These are phyloP conservation scores for Clarias fuscus DNA, from an alignment of 2,797 vertebrate species.

Conservation along the genomic window DNA sequence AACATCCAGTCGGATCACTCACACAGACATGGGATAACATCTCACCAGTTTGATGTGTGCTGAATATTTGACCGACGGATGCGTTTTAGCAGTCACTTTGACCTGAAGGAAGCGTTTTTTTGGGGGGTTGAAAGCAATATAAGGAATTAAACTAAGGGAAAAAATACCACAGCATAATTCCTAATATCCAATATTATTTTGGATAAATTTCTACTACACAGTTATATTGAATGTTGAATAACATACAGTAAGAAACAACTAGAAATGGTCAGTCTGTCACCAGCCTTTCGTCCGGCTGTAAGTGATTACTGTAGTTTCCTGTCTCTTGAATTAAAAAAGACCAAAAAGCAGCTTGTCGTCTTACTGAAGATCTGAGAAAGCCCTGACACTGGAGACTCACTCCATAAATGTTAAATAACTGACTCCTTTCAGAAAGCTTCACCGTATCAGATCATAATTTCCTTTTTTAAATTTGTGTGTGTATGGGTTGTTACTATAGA, in stretches of 20 bases:
- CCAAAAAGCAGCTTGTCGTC: neutral
- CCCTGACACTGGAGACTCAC: neutral
- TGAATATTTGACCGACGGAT: conserved; percentile 33
- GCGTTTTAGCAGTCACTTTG: conserved; percentile 9
- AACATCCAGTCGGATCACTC: conserved; percentile 46
- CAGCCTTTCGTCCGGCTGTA: neutral
- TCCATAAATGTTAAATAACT: neutral
- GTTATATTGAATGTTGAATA: too few species aligned
- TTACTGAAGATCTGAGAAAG: neutral
- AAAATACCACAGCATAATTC: too few species aligned
- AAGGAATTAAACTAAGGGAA: neutral
- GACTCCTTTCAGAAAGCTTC: neutral
- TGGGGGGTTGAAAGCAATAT: neutral
- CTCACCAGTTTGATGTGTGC: conserved; percentile 15
- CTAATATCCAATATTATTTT: neutral
- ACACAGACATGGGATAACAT: conserved; percentile 56
- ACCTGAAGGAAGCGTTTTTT: conserved; percentile 24
- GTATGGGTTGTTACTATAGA: neutral
- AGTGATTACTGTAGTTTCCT: too few species aligned
- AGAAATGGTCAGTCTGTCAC: neutral
- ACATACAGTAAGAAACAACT: neutral
- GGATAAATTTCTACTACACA: too few species aligned
- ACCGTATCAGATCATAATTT: too few species aligned
- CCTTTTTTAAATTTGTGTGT: too few species aligned
- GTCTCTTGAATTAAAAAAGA: neutral